Conservation (phyloP, 2,888 invertebrate species). For the Agriopis leucophaearia region DNA sequence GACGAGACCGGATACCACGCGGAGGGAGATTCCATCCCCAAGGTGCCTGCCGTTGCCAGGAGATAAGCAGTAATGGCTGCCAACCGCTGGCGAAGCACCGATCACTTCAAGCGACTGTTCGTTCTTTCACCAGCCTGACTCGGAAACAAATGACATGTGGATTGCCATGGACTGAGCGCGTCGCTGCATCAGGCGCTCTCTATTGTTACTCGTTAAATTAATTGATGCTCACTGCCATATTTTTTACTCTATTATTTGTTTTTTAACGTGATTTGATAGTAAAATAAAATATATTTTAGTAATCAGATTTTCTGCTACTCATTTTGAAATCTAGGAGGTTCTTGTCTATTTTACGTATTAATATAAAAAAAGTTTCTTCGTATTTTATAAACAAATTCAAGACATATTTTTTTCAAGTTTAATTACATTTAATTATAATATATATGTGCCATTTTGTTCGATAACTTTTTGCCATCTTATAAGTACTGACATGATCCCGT, state of each 20-base stretch:
- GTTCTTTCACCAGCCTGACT: conserved; percentile 25
- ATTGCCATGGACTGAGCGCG: conserved; percentile 22
- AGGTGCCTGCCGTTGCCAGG: conserved; percentile 63
- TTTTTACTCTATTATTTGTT: conserved; percentile 65
- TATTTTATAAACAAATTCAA: too few relatives aligned
- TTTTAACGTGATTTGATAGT: conserved; percentile 52
- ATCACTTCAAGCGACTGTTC: conserved; percentile 35
- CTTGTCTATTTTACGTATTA: background rate
- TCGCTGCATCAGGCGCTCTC: conserved; percentile 25
- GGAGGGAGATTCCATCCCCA: conserved; percentile 88
- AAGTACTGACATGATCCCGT: too few relatives aligned
- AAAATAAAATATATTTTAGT: conserved; percentile 33
- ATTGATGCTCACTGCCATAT: conserved; percentile 71
- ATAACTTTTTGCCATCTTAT: too few relatives aligned
- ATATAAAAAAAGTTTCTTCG: too few relatives aligned
- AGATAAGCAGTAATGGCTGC: conserved; percentile 51
- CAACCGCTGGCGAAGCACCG: conserved; percentile 32
- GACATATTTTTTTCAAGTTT: too few relatives aligned
- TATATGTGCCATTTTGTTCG: too few relatives aligned
- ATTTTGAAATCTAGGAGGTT: background rate
- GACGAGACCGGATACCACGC: conserved; percentile 89
- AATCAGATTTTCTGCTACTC: background rate
- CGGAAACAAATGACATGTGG: conserved; percentile 2
- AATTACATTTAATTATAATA: too few relatives aligned
- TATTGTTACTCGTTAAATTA: conserved; percentile 52